Evolutionary conservation across 1,140 invertebrate genomes (phyloP).

Genomic region (Euglossa dilemma): DNA sequence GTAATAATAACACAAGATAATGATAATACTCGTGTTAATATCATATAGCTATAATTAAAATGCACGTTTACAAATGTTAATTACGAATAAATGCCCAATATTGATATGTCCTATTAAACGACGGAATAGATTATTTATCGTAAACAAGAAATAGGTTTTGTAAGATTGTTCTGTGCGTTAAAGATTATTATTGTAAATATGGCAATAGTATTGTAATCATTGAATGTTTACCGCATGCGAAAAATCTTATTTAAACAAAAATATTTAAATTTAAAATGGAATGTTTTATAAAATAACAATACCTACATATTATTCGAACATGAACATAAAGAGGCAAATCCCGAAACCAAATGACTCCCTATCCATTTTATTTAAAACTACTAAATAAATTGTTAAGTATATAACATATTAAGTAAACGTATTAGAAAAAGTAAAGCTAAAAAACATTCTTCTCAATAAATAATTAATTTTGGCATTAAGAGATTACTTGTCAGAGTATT

Average conservation of each 20-base stretch:
- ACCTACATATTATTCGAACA: background rate
- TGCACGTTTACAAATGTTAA: conserved; percentile 56
- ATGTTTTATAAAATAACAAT: conserved; percentile 26
- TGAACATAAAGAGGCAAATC: background rate
- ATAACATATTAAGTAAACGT: conserved; percentile 5
- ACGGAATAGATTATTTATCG: conserved; percentile 54
- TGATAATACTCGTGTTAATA: conserved; percentile 37
- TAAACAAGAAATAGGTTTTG: conserved; percentile 37
- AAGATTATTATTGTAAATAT: conserved; percentile 33
- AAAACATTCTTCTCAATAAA: conserved; percentile 63
- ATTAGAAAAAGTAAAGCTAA: conserved; percentile 34
- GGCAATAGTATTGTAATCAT: conserved; percentile 9
- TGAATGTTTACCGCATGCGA: background rate
- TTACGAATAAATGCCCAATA: conserved; percentile 73
- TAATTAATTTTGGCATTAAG: conserved; percentile 64
- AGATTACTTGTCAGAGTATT: conserved; percentile 57
- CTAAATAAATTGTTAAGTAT: conserved; percentile 36
- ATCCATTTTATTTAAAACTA: conserved; percentile 26
- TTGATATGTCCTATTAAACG: conserved; percentile 74
- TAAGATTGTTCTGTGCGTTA: conserved; percentile 20
- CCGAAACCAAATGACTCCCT: conserved; percentile 38
- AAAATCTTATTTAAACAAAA: background rate
- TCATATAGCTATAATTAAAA: conserved; percentile 49
- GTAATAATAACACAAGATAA: conserved; percentile 24
- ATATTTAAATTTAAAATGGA: conserved; percentile 37